phyloP scores from a whole-genome alignment of 1,140 invertebrate species.

The Pogonomyrmex californicus region DNA sequence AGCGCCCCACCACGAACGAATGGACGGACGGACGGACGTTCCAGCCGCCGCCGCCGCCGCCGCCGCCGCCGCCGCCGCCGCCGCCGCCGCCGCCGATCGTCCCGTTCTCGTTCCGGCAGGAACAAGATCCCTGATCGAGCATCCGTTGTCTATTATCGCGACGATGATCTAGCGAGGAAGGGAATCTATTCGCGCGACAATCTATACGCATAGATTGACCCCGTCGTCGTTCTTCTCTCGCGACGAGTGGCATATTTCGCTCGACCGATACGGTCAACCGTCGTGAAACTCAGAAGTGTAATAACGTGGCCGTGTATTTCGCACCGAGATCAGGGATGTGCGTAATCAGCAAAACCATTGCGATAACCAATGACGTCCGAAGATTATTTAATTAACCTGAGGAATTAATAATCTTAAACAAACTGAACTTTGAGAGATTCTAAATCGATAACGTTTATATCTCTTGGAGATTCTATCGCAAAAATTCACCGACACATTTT shows the following conservation, averaged over 20 bases:
- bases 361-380: not conserved
- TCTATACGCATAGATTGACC: slow-evolving; percentile 54
- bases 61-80: not conserved
- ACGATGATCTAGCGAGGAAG: slow-evolving; percentile 41
- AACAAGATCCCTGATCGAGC: slow-evolving; percentile 48
- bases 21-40: slow-evolving; percentile 1
- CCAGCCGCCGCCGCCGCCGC: not conserved
- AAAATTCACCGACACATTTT: not conserved
- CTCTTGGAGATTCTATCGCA: not conserved
- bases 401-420: not conserved
- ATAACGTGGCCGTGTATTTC: slow-evolving; percentile 14
- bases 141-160: slow-evolving; percentile 48
- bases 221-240: slow-evolving; percentile 19
- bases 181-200: not conserved
- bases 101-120: slow-evolving; percentile 63
- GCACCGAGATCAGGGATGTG: not conserved
- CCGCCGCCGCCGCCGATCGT: not conserved
- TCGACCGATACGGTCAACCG: not conserved
- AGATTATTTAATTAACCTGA: not conserved
- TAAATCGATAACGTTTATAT: not conserved
- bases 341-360: not conserved
- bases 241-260: slow-evolving; percentile 32
- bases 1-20: slow-evolving; percentile 19
- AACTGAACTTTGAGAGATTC: not conserved
- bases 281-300: slow-evolving; percentile 47